Percentiles rank a stretch among this genome's conserved stretches.
phyloP scores from a whole-genome alignment of 2,113 vertebrate genomes.

The Lepidothrix coronata region DNA sequence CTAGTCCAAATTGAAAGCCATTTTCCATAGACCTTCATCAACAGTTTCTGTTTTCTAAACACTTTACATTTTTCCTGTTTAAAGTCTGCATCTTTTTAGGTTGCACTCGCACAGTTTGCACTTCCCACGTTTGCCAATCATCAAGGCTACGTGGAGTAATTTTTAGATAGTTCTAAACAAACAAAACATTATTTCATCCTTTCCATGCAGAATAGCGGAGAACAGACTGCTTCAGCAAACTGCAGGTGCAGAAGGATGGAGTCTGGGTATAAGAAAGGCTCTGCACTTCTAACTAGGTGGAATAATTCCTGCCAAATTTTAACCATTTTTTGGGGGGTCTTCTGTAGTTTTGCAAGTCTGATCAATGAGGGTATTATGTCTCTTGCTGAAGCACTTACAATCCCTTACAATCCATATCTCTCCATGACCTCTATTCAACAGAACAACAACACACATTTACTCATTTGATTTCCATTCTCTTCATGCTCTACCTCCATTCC shows the following conservation, averaged over 20 bases:
- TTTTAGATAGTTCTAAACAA: slow-evolving; percentile 60
- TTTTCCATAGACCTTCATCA: neutral
- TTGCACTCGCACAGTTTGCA: neutral
- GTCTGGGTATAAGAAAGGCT: neutral
- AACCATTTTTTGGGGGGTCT: neutral
- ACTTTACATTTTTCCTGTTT: neutral
- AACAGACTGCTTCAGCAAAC: neutral
- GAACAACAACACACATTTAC: neutral
- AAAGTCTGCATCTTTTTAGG: slow-evolving; percentile 47
- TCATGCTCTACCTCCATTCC: neutral
- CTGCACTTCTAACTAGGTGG: neutral
- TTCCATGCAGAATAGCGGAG: neutral
- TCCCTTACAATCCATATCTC: neutral
- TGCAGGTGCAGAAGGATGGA: neutral
- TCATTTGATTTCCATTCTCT: neutral
- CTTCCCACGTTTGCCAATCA: slow-evolving; percentile 66
- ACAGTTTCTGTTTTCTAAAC: slow-evolving; percentile 52
- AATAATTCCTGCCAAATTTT: neutral
- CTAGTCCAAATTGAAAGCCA: neutral
- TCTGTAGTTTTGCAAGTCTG: neutral
- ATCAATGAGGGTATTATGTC: neutral
- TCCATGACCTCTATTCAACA: neutral
- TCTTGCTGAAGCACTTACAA: neutral
- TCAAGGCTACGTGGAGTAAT: slow-evolving; percentile 42
- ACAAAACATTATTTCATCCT: slow-evolving; percentile 29